A percentile compares a stretch with the other conserved stretches of the same genome.
Evolutionary conservation across 2,797 vertebrate species (phyloP).

Genomic region (Orestias chungarensis): DNA sequence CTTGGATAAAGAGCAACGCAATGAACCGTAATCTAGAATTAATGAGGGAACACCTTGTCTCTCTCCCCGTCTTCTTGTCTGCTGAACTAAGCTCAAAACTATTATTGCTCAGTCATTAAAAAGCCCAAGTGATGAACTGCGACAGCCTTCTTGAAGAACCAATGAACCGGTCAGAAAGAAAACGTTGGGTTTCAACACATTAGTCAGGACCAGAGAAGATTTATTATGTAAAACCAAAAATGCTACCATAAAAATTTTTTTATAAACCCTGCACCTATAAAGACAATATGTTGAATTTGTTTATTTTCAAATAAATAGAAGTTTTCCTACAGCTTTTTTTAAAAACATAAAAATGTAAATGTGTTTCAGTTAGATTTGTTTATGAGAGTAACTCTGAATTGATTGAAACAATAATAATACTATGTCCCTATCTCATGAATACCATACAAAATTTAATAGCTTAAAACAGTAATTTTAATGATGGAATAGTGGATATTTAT

Average conservation of each 20-base stretch:
- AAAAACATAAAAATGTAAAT: conserved; percentile 1
- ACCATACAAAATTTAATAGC: conserved; percentile 7
- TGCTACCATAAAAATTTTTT: not conserved
- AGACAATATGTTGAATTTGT: not conserved
- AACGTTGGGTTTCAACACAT: conserved; percentile 12
- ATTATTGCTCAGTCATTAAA: conserved; percentile 44
- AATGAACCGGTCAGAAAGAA: conserved; percentile 13
- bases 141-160: conserved; percentile 8
- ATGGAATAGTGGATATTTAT: conserved; percentile 6
- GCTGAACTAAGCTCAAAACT: conserved; percentile 36
- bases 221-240: conserved; percentile 31
- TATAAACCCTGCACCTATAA: conserved; percentile 3
- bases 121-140: conserved; percentile 17
- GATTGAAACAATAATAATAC: not conserved
- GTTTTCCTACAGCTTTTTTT: conserved; percentile 3
- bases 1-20: conserved; percentile 16
- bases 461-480: conserved; percentile 12
- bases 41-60: conserved; percentile 30
- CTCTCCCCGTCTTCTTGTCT: conserved; percentile 24
- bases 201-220: conserved; percentile 31
- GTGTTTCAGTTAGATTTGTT: conserved; percentile 5
- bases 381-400: conserved; percentile 1
- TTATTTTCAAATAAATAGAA: not conserved
- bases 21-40: conserved; percentile 30
- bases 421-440: not conserved